Evolutionary conservation across 64 coral and sea anemone genomes (phyloP), one percentile per base, ranked within the genome.

Genomic region (Stichodactyla helianthus): DNA sequence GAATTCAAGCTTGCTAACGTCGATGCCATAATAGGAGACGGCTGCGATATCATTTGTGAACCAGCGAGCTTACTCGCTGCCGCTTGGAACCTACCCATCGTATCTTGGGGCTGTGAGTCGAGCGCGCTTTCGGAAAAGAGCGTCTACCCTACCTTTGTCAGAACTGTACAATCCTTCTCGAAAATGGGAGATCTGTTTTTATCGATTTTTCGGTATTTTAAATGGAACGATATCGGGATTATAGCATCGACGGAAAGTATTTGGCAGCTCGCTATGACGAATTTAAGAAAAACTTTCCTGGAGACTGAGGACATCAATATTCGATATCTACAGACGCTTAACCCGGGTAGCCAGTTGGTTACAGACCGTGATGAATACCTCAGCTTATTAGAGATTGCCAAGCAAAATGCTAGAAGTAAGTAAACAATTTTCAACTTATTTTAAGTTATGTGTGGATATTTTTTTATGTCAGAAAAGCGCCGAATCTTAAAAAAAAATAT

Each of bases 1-100:
- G 93, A 95, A 83, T 95, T 95, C 52, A 88, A 86, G 51, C 86
- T 95, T 57, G 82, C 93, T 14, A 77, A 91, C 11, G 93, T 95
- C 13, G 93, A 95, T 76, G 93, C 93, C 50, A 95, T 95, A 23
- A 95, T 95, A 19, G 93, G 93, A 5, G 89, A 95, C 52, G 93
- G 93, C n/a, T 95, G 93, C 52, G 93, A 95, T 82, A 91, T 95
- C 52, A 95, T 95, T 54, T 95, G 89, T 82, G 93, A 95, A 15
- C 93, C 93, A 13, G 93, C 86, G 19, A 89, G 88, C 53, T 86
- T 92, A 51, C 86, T 95, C 62, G 93, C 93, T 23, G 93, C 93
- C 6, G 88, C 86, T 20, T 95, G 93, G 89, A 94, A 95, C 20
- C 76, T 95, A 54, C 93, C 93, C 12, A 94, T 94, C 79, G 89